These are phyloP conservation scores for Prolemur simus DNA, from an alignment of 2,113 vertebrate genomes.

Conservation along the genomic window DNA sequence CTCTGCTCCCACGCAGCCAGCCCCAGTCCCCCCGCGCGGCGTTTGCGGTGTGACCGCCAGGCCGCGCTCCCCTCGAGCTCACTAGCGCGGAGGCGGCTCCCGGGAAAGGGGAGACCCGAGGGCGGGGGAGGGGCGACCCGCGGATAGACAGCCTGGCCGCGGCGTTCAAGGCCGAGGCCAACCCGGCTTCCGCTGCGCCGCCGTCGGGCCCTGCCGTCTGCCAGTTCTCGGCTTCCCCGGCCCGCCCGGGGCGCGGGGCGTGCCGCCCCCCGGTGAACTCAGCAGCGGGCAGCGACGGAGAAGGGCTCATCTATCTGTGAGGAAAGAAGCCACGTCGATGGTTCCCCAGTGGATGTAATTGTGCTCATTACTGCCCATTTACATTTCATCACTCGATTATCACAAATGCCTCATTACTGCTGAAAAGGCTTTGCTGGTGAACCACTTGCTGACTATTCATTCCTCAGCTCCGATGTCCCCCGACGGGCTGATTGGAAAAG, in stretches of 20 bases:
- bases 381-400: constrained; percentile 96
- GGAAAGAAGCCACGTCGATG: constrained; percentile 87
- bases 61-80: constrained; percentile 91
- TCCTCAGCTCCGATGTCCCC: constrained; percentile 81
- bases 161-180: constrained; percentile 79
- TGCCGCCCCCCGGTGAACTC: constrained; percentile 35
- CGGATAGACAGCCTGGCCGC: constrained; percentile 81
- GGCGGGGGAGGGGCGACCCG: rapidly evolving
- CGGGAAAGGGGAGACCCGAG: constrained; percentile 80
- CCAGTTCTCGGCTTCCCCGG: background rate
- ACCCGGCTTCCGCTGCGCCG: constrained; percentile 62
- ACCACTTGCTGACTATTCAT: constrained; percentile 84
- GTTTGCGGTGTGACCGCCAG: constrained; percentile 86
- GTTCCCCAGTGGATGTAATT: constrained; percentile 91
- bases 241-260: background rate
- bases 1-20: constrained; percentile 85
- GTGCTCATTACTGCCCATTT: constrained; percentile 96
- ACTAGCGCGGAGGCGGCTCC: constrained; percentile 91
- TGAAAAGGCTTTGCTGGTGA: constrained; percentile 84
- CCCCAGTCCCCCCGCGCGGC: constrained; percentile 88
- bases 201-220: background rate
- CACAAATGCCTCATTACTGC: constrained; percentile 89
- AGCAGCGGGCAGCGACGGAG: constrained; percentile 77
- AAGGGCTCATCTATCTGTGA: constrained; percentile 87
- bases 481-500: constrained; percentile 55